phyloP scores from a whole-genome alignment of 2,888 invertebrate species.

The Stramonita haemastoma region DNA sequence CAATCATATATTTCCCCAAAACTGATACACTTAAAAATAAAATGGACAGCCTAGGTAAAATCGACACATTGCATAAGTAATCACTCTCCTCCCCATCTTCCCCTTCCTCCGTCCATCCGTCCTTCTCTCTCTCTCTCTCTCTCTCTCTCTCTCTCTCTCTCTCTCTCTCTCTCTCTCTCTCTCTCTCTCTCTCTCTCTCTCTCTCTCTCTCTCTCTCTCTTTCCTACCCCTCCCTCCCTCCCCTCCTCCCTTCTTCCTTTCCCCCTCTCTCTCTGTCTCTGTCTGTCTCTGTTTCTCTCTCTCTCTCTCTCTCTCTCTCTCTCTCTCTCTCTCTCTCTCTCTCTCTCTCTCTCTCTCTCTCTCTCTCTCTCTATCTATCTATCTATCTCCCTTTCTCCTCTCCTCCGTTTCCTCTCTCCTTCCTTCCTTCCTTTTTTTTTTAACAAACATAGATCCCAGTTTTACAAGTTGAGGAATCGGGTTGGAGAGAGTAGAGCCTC shows the following conservation, averaged over 20 bases:
- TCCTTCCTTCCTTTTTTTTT: too few relatives aligned
- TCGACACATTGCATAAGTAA: too few relatives aligned
- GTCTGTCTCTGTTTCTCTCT: neutral
- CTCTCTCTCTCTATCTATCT: neutral
- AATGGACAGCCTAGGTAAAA: too few relatives aligned
- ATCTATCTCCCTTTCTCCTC: too few relatives aligned
- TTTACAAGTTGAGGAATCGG: too few relatives aligned
- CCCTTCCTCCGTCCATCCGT: neutral
- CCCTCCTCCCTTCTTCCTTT: neutral
- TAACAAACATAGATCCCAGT: too few relatives aligned
- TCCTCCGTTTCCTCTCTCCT: too few relatives aligned
- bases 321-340: neutral
- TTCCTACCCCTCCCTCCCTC: neutral
- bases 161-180: neutral
- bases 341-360: neutral
- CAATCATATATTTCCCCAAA: too few relatives aligned
- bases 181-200: too few relatives aligned
- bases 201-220: neutral
- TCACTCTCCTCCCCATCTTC: neutral
- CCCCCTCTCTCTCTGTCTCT: neutral
- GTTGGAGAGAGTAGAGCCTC: too few relatives aligned
- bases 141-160: conserved; percentile 12
- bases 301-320: neutral
- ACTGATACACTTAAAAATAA: too few relatives aligned
- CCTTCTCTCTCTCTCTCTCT: neutral